Conservation (phyloP, 2,888 invertebrate genomes). For the Onchidella celtica region DNA sequence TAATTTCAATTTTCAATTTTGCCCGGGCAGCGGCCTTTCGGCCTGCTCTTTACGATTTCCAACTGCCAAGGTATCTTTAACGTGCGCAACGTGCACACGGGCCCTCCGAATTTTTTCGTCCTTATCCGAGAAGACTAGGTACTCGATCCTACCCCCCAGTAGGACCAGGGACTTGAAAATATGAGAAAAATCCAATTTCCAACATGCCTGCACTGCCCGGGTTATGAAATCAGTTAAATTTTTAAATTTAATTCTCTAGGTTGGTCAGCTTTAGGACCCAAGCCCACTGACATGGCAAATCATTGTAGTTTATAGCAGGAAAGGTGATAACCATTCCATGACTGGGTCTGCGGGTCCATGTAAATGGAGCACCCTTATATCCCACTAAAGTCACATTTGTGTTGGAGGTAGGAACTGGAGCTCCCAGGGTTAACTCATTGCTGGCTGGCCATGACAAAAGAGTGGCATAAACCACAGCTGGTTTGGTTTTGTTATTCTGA, state of each 20-base stretch:
- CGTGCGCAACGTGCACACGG: too few species aligned
- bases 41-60: too few species aligned
- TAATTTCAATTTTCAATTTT: too few species aligned
- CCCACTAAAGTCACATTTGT: constrained; percentile 83
- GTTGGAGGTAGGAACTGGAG: constrained; percentile 76
- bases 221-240: too few species aligned
- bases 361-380: constrained; percentile 64
- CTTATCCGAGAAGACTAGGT: too few species aligned
- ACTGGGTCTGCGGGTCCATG: constrained; percentile 51
- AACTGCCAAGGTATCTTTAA: too few species aligned
- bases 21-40: too few species aligned
- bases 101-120: too few species aligned
- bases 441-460: constrained; percentile 86
- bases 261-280: constrained; percentile 48
- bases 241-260: constrained; percentile 32
- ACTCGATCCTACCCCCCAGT: too few species aligned
- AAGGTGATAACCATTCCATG: constrained; percentile 61
- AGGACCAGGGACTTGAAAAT: too few species aligned
- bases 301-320: constrained; percentile 32
- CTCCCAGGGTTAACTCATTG: constrained; percentile 82
- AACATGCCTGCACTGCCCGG: too few species aligned
- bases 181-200: too few species aligned
- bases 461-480: constrained; percentile 84
- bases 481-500: constrained; percentile 52
- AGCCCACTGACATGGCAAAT: constrained; percentile 47